Evolutionary conservation across 1,140 invertebrate genomes (phyloP), one percentile per base, ranked within the genome.

Genomic region (Neuroterus valhalla): DNA sequence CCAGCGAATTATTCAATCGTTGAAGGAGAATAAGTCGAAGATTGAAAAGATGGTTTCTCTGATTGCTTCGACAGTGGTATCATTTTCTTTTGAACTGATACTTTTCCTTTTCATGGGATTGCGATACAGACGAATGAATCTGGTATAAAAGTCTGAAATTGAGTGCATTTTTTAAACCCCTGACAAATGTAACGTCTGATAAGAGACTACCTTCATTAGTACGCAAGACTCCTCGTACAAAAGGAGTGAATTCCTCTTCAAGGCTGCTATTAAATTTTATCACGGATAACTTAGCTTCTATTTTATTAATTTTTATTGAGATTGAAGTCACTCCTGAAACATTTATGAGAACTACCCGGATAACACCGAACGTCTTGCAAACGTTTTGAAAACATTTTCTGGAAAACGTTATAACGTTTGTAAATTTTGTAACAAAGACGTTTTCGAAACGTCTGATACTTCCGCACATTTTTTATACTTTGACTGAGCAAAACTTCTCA

Each of bases 41-140:
- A 38, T 38, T 38, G 31, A 38, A 10, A 38, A 38, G 31, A 38
- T 38, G 31, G 31, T 38, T 38, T 38, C 31, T 38, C 10, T 38
- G 31, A 48, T 17, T 48, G 15, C 17, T 48, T 48, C n/a, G 17
- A 17, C 6, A 17, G n/a, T n/a, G 17, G n/a, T 48, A 8, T 48
- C 5, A n/a, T 48, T 48, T 62, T 38, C 31, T 38, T 62, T 62
- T 62, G 23, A 62, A 62, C 55, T 62, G 26, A 62, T 62, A 62
- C 23, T 31, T 62, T 62, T 62, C 55, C n/a, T 62, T 62, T 62
- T 62, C 26, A 62, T 31, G 23, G 15, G 5, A 31, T 15, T n/a
- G 23, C 31, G n/a, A 12, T 38, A 31, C n/a, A 23, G 2, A 62
- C 19, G 55, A 62, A 23, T 62, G 55, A 62, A 31, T 6, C 26